A percentile compares a stretch with the other conserved stretches of the same genome.
These are phyloP conservation scores for Allobates femoralis DNA, from an alignment of 2,797 vertebrate species.

Conservation along the genomic window DNA sequence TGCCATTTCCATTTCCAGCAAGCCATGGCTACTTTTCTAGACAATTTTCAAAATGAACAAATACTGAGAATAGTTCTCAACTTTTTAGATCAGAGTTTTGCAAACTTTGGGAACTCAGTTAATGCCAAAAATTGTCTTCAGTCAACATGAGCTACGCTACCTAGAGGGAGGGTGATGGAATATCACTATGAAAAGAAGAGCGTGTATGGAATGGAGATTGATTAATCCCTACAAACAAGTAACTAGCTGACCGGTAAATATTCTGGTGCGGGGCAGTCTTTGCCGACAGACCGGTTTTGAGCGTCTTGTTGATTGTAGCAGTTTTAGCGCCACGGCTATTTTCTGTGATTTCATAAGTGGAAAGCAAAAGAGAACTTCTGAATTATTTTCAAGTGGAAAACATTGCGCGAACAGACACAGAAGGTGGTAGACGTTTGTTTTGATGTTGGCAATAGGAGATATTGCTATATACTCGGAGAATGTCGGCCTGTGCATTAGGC, in stretches of 20 bases:
- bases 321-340: slow-evolving; percentile 34
- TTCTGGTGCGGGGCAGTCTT: not conserved
- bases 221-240: not conserved
- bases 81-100: no score
- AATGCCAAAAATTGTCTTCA: no score
- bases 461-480: slow-evolving; percentile 65
- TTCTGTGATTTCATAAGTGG: slow-evolving; percentile 55
- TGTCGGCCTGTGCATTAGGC: slow-evolving; percentile 70
- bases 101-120: no score
- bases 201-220: not conserved
- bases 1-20: no score
- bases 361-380: slow-evolving; percentile 44
- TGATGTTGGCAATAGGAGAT: slow-evolving; percentile 57
- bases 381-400: slow-evolving; percentile 59
- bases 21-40: no score
- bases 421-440: slow-evolving; percentile 59
- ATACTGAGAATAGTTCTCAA: no score
- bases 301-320: not conserved
- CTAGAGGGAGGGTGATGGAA: not conserved
- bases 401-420: slow-evolving; percentile 21
- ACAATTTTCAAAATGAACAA: no score
- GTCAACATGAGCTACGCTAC: no score
- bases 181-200: not conserved
- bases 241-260: not conserved
- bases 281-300: slow-evolving; percentile 19